Evolutionary conservation across 1,140 invertebrate species (phyloP), one percentile per base, ranked within the genome.

Genomic region (Prorops nasuta): DNA sequence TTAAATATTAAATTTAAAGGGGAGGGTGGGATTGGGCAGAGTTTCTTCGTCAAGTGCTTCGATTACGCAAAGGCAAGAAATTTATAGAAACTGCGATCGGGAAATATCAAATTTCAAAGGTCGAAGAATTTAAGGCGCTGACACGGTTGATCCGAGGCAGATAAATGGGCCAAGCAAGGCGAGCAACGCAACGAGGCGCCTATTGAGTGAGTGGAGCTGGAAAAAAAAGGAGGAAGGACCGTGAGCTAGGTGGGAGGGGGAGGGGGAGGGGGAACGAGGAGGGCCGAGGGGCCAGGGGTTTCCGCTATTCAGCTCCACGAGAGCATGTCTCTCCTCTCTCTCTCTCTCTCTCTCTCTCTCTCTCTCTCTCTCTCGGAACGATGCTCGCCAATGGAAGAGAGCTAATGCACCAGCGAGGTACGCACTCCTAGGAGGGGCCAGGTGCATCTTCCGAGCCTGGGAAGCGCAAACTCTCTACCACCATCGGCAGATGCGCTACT

Each of bases 401-500:
- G 17, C 14, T 7, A 56, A 49, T 60, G 40, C 63, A 63, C 52
- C 51, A 52, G 48, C 53, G 38, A 55, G n/a, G n/a, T n/a, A n/a
- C n/a, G n/a, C n/a, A 61, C 40, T 4, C 43, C 56, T 24, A 21
- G 9, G 15, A 48, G 54, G 50, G 49, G 57, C 59, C 59, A 62
- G 59, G 59, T 62, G 59, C 58, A 64, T 64, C 54, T 43, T n/a
- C 37, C 48, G 63, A 68, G 60, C 58, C 45, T 64, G 63, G 61
- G 66, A 68, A 64, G 56, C 64, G 62, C 64, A 68, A 61, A 60
- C 63, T 63, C 58, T n/a, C n/a, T n/a, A n/a, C n/a, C 53, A 22
- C 43, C 42, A 35, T 41, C 47, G 59, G 54, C 59, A 62, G 59
- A 62, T 62, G 59, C 58, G 60, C 34, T 35, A 35, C 54, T 44